Evolutionary conservation across 2,113 vertebrate species (phyloP).

Genomic region (Asarcornis scutulata): DNA sequence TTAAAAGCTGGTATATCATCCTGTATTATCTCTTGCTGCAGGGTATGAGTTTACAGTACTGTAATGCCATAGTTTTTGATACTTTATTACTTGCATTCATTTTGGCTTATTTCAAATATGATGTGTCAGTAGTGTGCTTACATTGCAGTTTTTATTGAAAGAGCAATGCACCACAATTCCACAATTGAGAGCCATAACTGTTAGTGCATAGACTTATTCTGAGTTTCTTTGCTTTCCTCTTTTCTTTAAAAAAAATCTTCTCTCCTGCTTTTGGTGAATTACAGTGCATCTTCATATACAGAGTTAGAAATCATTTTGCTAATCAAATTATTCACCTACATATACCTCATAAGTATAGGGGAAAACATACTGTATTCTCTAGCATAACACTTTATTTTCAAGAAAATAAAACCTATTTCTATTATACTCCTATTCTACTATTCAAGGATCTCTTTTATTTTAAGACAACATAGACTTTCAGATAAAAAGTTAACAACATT

Average conservation of each 20-base stretch:
- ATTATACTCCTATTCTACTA: not conserved
- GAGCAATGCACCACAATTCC: slow-evolving; percentile 27
- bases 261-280: not conserved
- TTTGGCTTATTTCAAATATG: slow-evolving; percentile 37
- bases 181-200: slow-evolving; percentile 33
- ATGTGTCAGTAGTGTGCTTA: slow-evolving; percentile 45
- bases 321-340: not conserved
- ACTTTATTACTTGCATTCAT: slow-evolving; percentile 32
- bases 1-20: slow-evolving; percentile 23
- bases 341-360: not conserved
- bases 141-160: slow-evolving; percentile 52
- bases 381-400: not conserved
- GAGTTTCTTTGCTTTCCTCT: not conserved
- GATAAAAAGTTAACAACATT: not conserved
- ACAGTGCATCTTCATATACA: not conserved
- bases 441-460: not conserved
- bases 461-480: not conserved
- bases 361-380: not conserved
- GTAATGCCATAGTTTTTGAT: slow-evolving; percentile 19
- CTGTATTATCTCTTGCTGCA: slow-evolving; percentile 45
- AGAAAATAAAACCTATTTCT: not conserved
- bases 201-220: not conserved
- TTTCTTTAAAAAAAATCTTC: not conserved
- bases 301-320: not conserved
- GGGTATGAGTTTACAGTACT: slow-evolving; percentile 13